Conservation (phyloP, 2,888 invertebrate species). For the Ormyrus nitidulus region DNA sequence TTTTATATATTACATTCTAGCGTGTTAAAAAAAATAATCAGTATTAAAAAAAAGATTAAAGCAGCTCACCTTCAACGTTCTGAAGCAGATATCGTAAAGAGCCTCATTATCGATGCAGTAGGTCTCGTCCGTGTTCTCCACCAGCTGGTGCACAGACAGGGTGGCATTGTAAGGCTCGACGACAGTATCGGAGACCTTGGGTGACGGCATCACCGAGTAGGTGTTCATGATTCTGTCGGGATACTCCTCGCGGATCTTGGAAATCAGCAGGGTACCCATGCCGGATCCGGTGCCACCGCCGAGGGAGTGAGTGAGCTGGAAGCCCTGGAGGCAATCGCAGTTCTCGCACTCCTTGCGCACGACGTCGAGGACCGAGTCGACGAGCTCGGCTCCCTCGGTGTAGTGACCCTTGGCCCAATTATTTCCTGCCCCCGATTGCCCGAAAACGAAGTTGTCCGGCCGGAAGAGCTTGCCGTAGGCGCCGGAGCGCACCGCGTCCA, state of each 20-base stretch:
- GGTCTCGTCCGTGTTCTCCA: constrained; percentile 95
- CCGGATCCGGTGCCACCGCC: constrained; percentile 88
- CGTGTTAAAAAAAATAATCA: neutral
- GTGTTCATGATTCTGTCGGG: constrained; percentile 89
- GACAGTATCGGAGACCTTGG: constrained; percentile 93
- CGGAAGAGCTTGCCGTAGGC: constrained; percentile 81
- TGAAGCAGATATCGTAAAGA: constrained; percentile 94
- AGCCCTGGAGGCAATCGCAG: constrained; percentile 93
- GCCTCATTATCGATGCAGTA: constrained; percentile 96
- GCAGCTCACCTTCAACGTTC: constrained; percentile 84
- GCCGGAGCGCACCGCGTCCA: constrained; percentile 83
- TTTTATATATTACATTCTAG: neutral
- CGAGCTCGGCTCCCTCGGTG: constrained; percentile 92
- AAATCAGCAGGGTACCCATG: constrained; percentile 89
- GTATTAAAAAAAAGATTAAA: neutral
- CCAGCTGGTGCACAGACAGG: constrained; percentile 91
- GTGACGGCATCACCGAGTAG: constrained; percentile 87
- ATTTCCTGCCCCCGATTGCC: constrained; percentile 76
- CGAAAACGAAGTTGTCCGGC: constrained; percentile 82
- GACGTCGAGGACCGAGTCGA: constrained; percentile 89
- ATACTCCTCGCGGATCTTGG: constrained; percentile 93
- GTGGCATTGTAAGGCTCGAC: constrained; percentile 96
- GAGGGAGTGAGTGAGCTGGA: constrained; percentile 89
- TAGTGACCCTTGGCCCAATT: constrained; percentile 89
- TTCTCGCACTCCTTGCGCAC: constrained; percentile 92